phyloP scores from a whole-genome alignment of 2,797 vertebrate species.

The Chrysocyon brachyurus region DNA sequence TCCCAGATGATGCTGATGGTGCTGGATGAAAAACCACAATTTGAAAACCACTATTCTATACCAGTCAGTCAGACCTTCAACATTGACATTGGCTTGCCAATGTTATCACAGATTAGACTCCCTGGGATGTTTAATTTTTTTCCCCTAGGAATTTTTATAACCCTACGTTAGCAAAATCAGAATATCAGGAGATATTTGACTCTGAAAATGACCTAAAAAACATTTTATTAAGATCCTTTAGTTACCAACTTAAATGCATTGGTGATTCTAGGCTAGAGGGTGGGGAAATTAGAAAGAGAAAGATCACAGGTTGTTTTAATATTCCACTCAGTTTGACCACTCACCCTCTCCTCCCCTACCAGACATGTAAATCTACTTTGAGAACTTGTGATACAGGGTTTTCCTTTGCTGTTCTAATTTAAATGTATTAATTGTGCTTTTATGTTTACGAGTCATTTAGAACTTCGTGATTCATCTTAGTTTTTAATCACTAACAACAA shows the following conservation, averaged over 20 bases:
- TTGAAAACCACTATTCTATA: neutral
- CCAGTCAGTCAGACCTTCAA: neutral
- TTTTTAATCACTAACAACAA: conserved; percentile 43
- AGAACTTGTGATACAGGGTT: conserved; percentile 27
- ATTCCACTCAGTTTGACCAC: neutral
- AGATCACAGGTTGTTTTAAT: neutral
- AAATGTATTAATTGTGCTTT: conserved; percentile 44
- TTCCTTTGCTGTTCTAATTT: conserved; percentile 64
- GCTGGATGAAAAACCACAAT: conserved; percentile 16
- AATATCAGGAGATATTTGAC: conserved; percentile 46
- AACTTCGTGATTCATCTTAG: conserved; percentile 48
- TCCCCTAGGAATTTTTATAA: neutral
- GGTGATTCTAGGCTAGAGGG: neutral
- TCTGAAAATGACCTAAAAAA: conserved; percentile 56
- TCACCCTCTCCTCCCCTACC: neutral
- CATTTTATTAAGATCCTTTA: conserved; percentile 58
- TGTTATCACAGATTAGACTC: conserved; percentile 33
- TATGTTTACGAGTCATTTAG: conserved; percentile 52
- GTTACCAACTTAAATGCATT: conserved; percentile 17
- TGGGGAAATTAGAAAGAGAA: neutral
- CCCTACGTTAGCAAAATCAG: neutral
- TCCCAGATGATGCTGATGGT: neutral
- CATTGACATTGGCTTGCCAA: neutral
- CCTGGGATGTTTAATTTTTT: neutral
- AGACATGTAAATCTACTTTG: neutral